phyloP scores from a whole-genome alignment of 2,797 vertebrate genomes.

The Notolepis coatsorum region DNA sequence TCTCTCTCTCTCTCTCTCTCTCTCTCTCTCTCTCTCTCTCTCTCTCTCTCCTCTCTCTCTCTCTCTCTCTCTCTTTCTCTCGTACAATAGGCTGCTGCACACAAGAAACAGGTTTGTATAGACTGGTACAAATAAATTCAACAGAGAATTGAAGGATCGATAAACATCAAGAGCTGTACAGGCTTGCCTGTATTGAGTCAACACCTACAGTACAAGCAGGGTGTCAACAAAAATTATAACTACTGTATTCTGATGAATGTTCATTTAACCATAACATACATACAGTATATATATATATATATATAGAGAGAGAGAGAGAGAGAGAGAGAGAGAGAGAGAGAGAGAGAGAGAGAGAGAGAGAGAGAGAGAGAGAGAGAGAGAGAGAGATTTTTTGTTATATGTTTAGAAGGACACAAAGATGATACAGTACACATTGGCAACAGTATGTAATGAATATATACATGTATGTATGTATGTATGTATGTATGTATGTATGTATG shows the following conservation, averaged over 20 bases:
- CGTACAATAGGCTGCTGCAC: constrained; percentile 70
- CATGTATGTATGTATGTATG: too few species aligned
- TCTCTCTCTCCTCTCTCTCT: constrained; percentile 41
- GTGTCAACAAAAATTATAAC: constrained; percentile 38
- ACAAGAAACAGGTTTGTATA: constrained; percentile 80
- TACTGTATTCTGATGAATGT: constrained; percentile 45
- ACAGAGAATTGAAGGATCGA: constrained; percentile 72
- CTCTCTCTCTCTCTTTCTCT: constrained; percentile 9
- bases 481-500: too few species aligned
- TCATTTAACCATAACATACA: constrained; percentile 9
- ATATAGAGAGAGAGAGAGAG: too few species aligned
- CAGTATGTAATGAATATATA: background rate
- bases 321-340: too few species aligned
- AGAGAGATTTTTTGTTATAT: too few species aligned
- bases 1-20: constrained; percentile 43
- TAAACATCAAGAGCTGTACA: constrained; percentile 68
- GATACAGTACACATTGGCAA: background rate
- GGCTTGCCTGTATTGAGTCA: constrained; percentile 49
- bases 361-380: too few species aligned
- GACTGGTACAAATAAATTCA: constrained; percentile 71
- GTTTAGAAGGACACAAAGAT: constrained; percentile 12
- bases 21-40: constrained; percentile 43
- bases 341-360: too few species aligned
- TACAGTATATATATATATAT: too few species aligned
- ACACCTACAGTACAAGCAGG: constrained; percentile 28